Evolutionary conservation across 2,888 invertebrate genomes (phyloP).

Genomic region (Andrena trimmerana): DNA sequence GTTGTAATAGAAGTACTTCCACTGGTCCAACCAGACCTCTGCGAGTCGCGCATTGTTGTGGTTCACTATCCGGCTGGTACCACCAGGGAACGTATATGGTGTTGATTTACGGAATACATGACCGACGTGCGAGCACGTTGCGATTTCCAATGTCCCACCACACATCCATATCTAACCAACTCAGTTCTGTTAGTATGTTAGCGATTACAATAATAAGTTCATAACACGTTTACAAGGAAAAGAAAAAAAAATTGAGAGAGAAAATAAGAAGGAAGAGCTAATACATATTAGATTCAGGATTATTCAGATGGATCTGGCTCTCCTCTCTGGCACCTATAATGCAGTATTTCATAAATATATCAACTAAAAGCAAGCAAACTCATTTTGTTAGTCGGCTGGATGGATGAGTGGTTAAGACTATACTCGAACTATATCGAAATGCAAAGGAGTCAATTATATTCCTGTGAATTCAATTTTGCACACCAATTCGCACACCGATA

Average conservation of each 20-base stretch:
- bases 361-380: constrained; percentile 67
- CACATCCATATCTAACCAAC: constrained; percentile 97
- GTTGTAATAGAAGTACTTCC: constrained; percentile 99
- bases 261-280: constrained; percentile 14
- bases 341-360: constrained; percentile 52
- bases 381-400: constrained; percentile 82
- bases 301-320: constrained; percentile 43
- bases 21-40: constrained; percentile 99
- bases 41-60: constrained; percentile 99
- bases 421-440: constrained; percentile 49
- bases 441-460: constrained; percentile 35
- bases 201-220: constrained; percentile 63
- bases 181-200: constrained; percentile 84
- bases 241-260: constrained; percentile 14
- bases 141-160: constrained; percentile 97
- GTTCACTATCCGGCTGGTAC: constrained; percentile 98
- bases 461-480: constrained; percentile 46
- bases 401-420: constrained; percentile 84
- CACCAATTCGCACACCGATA: neutral
- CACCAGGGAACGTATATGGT: constrained; percentile 99
- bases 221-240: constrained; percentile 52
- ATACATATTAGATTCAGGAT: constrained; percentile 47
- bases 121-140: constrained; percentile 97
- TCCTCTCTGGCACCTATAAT: constrained; percentile 76
- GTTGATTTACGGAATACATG: constrained; percentile 99